Percentiles rank a stretch among this genome's conserved stretches.
phyloP scores from a whole-genome alignment of 2,113 vertebrate species.

The Gymnorhina tibicen region DNA sequence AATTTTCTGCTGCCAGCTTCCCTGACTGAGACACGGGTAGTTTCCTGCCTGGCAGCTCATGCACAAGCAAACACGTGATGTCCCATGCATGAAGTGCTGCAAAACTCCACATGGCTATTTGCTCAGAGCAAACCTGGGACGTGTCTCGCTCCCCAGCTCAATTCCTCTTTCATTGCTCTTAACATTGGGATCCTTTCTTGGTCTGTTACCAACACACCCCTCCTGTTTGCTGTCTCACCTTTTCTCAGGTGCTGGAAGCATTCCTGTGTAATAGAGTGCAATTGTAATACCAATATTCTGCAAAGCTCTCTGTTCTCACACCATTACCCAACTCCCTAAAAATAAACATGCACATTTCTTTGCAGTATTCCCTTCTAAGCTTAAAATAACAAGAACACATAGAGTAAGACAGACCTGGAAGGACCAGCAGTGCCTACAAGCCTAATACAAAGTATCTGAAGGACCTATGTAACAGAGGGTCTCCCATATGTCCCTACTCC shows the following conservation, averaged over 20 bases:
- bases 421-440: background rate
- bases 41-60: background rate
- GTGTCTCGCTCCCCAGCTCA: background rate
- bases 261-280: background rate
- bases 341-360: background rate
- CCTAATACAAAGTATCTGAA: background rate
- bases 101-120: background rate
- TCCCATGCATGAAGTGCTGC: background rate
- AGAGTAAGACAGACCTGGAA: background rate
- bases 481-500: background rate
- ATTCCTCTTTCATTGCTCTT: background rate
- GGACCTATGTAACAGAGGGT: fast-evolving
- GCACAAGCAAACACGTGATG: background rate
- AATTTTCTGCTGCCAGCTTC: background rate
- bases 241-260: background rate
- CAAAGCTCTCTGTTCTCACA: background rate
- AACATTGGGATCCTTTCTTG: background rate
- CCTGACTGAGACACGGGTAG: fast-evolving
- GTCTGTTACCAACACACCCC: background rate
- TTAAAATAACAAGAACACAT: background rate
- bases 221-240: background rate
- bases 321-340: background rate
- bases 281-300: background rate
- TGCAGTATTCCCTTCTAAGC: background rate
- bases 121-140: background rate